These are phyloP conservation scores for Chrysomela aeneicollis DNA, from an alignment of 2,888 invertebrate genomes.

Conservation along the genomic window DNA sequence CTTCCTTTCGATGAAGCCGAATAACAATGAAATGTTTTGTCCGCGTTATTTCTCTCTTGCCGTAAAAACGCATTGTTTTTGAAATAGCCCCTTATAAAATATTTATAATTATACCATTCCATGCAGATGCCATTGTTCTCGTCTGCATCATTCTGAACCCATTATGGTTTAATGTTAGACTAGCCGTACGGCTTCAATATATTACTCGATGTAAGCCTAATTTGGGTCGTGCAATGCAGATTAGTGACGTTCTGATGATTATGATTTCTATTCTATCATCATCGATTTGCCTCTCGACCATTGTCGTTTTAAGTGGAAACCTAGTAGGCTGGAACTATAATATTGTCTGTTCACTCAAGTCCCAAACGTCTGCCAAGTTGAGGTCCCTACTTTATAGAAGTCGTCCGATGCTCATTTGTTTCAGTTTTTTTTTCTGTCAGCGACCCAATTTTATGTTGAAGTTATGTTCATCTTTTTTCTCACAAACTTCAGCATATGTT, in stretches of 20 bases:
- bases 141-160: constrained; percentile 10
- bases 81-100: constrained; percentile 46
- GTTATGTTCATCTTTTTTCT: too few relatives aligned
- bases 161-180: constrained; percentile 10
- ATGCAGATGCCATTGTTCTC: constrained; percentile 40
- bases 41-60: constrained; percentile 44
- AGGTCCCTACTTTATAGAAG: too few relatives aligned
- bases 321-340: too few relatives aligned
- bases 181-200: neutral
- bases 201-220: neutral
- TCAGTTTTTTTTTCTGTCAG: too few relatives aligned
- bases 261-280: neutral
- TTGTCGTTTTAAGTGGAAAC: too few relatives aligned
- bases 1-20: constrained; percentile 46
- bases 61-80: constrained; percentile 47
- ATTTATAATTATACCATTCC: constrained; percentile 41
- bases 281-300: too few relatives aligned
- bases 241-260: neutral
- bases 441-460: too few relatives aligned
- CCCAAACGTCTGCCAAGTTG: too few relatives aligned
- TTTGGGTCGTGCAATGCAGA: neutral
- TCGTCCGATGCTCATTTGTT: too few relatives aligned
- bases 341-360: too few relatives aligned
- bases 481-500: too few relatives aligned
- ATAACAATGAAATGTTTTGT: constrained; percentile 49